Evolutionary conservation across 2,113 vertebrate species (phyloP).

Genomic region (Callocephalon fimbriatum): DNA sequence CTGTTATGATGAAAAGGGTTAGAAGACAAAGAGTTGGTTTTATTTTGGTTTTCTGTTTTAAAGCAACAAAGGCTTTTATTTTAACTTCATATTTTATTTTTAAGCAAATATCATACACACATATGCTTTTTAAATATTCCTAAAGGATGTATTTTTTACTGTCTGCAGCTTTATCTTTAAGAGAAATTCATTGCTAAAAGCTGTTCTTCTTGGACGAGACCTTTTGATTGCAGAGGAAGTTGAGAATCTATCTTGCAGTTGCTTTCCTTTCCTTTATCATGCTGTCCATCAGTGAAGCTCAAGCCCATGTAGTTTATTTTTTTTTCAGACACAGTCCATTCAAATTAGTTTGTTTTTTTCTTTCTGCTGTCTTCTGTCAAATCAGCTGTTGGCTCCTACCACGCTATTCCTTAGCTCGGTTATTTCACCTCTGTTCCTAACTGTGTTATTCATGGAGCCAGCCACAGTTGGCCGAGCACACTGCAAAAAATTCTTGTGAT

Average conservation of each 20-base stretch:
- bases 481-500: not conserved
- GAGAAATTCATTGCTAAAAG: not conserved
- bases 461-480: not conserved
- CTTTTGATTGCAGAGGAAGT: not conserved
- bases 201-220: not conserved
- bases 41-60: not conserved
- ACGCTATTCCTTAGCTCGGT: not conserved
- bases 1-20: not conserved
- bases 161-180: conserved; percentile 11
- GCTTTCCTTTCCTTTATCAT: not conserved
- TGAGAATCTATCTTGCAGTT: not conserved
- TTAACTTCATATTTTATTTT: not conserved
- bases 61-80: not conserved
- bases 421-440: not conserved
- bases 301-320: not conserved
- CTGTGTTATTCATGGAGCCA: not conserved
- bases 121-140: not conserved
- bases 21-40: not conserved
- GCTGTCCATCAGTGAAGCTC: not conserved
- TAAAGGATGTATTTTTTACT: not conserved
- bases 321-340: not conserved
- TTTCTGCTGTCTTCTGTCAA: not conserved
- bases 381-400: not conserved
- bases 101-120: not conserved
- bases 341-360: not conserved